phyloP scores from a whole-genome alignment of 2,888 invertebrate species.

The Pristionchus japonicus region DNA sequence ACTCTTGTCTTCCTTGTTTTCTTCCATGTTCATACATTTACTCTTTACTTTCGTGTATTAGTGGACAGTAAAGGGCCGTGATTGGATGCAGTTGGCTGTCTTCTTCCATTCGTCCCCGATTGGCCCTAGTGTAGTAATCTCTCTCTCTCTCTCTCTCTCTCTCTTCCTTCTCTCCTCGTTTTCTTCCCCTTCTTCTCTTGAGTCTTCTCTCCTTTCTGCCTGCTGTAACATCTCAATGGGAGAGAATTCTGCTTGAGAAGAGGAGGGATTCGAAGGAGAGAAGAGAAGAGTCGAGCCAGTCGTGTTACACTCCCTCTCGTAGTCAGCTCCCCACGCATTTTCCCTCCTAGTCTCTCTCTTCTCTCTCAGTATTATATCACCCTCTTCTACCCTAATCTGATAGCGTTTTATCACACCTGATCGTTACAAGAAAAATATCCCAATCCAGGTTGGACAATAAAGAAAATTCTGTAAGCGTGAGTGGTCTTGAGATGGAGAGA shows the following conservation, averaged over 20 bases:
- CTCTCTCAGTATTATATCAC: conserved; percentile 23
- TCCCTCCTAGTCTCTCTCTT: neutral
- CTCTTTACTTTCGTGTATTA: conserved; percentile 30
- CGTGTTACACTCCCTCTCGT: conserved; percentile 11
- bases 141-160: neutral
- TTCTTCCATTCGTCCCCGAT: neutral
- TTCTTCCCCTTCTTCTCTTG: neutral
- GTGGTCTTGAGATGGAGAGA: neutral
- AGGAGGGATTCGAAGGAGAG: neutral
- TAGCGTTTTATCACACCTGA: conserved; percentile 34
- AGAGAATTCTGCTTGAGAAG: neutral
- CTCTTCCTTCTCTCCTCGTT: neutral
- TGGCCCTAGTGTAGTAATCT: conserved; percentile 24
- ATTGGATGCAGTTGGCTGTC: neutral
- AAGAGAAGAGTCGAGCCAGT: neutral
- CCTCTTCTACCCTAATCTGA: conserved; percentile 32
- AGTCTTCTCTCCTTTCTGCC: conserved; percentile 11
- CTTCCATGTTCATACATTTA: conserved; percentile 33
- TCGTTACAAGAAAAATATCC: conserved; percentile 36
- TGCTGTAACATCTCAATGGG: neutral
- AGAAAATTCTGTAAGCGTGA: conserved; percentile 29
- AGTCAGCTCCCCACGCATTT: conserved; percentile 29
- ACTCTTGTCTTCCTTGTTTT: conserved; percentile 18
- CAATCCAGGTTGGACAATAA: conserved; percentile 41
- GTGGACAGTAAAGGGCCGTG: conserved; percentile 28